phyloP scores from a whole-genome alignment of 2,888 invertebrate species.

The Sarcophaga carnaria region DNA sequence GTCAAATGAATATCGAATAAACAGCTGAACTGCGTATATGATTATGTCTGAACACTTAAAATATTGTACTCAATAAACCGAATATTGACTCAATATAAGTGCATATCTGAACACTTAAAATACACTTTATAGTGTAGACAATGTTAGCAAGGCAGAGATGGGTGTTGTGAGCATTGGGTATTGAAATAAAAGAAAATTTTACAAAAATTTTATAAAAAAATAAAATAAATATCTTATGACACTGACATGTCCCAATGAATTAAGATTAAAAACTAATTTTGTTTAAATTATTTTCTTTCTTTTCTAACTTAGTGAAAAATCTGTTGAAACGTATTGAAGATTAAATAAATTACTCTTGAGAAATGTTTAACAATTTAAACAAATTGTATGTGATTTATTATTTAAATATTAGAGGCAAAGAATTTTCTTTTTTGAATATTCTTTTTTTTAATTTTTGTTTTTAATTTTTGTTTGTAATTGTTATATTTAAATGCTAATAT shows the following conservation, averaged over 20 bases:
- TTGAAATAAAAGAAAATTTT: background rate
- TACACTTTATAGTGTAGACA: too few relatives aligned
- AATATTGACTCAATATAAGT: too few relatives aligned
- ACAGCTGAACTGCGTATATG: too few relatives aligned
- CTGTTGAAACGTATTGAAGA: background rate
- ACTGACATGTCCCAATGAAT: constrained; percentile 5
- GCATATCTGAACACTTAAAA: too few relatives aligned
- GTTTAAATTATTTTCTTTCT: background rate
- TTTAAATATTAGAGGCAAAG: background rate
- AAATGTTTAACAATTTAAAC: constrained; percentile 4
- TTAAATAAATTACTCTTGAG: background rate
- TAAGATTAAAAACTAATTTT: background rate
- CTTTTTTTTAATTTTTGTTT: constrained; percentile 20
- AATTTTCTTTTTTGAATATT: constrained; percentile 22
- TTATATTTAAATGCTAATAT: constrained; percentile 5
- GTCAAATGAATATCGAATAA: too few relatives aligned
- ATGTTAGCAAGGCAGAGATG: too few relatives aligned
- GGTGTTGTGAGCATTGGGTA: too few relatives aligned
- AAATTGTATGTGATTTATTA: constrained; percentile 38
- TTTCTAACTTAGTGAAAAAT: background rate
- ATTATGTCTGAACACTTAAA: too few relatives aligned
- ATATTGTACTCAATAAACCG: too few relatives aligned
- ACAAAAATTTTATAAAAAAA: background rate
- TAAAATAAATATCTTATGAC: background rate
- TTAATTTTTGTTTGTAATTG: constrained; percentile 1